A percentile compares a stretch with the other conserved stretches of the same genome.
Evolutionary conservation across 2,888 invertebrate species (phyloP).

Genomic region (Mycalesis mineus): DNA sequence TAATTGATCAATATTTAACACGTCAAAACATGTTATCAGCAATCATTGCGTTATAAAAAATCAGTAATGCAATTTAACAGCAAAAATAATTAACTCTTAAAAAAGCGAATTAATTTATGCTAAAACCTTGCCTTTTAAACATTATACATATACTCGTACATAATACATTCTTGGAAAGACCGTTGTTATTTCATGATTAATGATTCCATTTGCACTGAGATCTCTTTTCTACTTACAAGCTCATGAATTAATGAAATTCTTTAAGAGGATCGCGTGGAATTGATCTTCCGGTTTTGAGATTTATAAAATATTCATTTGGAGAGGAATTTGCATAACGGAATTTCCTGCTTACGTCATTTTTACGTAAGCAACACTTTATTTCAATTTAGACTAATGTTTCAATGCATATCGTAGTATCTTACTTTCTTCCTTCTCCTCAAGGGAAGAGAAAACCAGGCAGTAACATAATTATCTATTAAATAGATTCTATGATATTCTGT

Average conservation of each 20-base stretch:
- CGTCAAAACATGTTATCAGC: no score
- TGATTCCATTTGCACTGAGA: slow-evolving; percentile 8
- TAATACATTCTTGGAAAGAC: not conserved
- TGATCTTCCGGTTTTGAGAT: slow-evolving; percentile 16
- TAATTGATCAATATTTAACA: no score
- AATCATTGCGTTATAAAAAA: no score
- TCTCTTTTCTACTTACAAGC: slow-evolving; percentile 11
- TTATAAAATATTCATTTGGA: not conserved
- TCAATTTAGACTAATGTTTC: no score
- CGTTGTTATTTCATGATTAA: slow-evolving; percentile 11
- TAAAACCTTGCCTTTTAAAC: not conserved
- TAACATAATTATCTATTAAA: no score
- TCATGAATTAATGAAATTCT: slow-evolving; percentile 11
- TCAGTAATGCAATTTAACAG: no score
- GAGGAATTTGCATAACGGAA: not conserved
- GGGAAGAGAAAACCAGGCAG: no score
- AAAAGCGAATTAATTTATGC: not conserved
- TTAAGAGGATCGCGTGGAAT: slow-evolving; percentile 18
- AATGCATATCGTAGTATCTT: no score
- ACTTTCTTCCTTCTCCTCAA: no score
- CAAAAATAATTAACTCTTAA: no score
- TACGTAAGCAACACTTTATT: not conserved
- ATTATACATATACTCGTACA: not conserved
- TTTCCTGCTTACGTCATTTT: not conserved
- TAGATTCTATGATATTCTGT: no score